Conservation (phyloP, 2,888 invertebrate genomes). For the Agonum fuliginosum region DNA sequence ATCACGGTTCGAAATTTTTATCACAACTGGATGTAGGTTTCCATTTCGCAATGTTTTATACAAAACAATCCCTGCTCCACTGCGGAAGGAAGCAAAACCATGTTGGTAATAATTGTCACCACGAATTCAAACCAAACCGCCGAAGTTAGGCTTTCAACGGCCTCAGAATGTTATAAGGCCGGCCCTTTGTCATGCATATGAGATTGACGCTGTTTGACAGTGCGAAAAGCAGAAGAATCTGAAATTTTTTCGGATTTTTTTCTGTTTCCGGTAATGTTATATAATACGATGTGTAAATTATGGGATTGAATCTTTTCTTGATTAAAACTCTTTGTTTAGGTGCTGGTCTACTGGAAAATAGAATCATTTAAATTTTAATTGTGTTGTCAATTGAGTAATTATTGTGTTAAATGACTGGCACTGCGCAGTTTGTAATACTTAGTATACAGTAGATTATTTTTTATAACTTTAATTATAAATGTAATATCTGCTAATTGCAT, state of each 20-base stretch:
- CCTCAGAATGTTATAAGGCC: conserved; percentile 54
- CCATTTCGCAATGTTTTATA: conserved; percentile 57
- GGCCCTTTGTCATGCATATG: conserved; percentile 45
- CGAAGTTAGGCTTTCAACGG: conserved; percentile 21
- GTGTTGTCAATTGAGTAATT: conserved; percentile 19
- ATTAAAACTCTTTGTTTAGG: conserved; percentile 20
- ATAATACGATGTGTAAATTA: conserved; percentile 26
- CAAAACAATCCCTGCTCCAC: conserved; percentile 16
- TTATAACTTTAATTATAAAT: too few species aligned
- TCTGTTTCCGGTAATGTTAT: conserved; percentile 7
- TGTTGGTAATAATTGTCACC: conserved; percentile 44
- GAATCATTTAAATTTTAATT: conserved; percentile 51
- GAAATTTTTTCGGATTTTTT: conserved; percentile 1
- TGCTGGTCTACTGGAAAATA: conserved; percentile 42
- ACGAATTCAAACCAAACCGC: conserved; percentile 18
- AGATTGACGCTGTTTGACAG: too few species aligned
- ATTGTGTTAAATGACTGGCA: conserved; percentile 39
- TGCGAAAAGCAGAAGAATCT: not conserved
- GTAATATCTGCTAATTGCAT: too few species aligned
- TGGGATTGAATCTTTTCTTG: conserved; percentile 25
- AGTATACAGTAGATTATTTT: too few species aligned
- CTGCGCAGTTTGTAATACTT: too few species aligned
- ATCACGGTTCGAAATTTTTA: not conserved
- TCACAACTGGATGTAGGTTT: conserved; percentile 52
- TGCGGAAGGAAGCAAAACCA: conserved; percentile 47